These are phyloP conservation scores for Drosophila parabipectinata DNA, from an alignment of 1,140 invertebrate species.

Conservation along the genomic window DNA sequence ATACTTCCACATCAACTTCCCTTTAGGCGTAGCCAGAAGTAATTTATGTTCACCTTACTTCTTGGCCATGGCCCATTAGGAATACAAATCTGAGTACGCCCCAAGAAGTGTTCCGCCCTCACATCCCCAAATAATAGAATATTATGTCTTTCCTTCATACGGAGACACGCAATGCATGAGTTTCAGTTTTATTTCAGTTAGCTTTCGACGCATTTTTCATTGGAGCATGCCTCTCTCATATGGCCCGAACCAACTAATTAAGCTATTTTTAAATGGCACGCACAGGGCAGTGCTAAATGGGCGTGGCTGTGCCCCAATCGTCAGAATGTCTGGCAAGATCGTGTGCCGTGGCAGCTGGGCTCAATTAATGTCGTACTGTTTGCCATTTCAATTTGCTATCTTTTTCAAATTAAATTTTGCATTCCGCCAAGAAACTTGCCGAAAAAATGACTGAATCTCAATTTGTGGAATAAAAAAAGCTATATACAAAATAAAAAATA, in stretches of 20 bases:
- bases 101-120: conserved; percentile 12
- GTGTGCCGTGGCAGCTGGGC: conserved; percentile 61
- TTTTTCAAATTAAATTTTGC: neutral
- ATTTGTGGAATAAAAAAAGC: neutral
- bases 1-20: neutral
- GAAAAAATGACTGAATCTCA: conserved; percentile 11
- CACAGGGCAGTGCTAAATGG: conserved; percentile 28
- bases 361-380: conserved; percentile 72
- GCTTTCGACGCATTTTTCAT: conserved; percentile 60
- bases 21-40: conserved; percentile 12
- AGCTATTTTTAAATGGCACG: conserved; percentile 66
- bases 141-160: conserved; percentile 26
- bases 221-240: conserved; percentile 30
- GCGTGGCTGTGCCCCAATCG: conserved; percentile 43
- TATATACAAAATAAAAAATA: conserved; percentile 4
- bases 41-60: conserved; percentile 31
- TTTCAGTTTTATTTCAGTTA: conserved; percentile 43
- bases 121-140: conserved; percentile 32
- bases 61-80: conserved; percentile 37
- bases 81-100: conserved; percentile 41
- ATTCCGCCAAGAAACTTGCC: neutral
- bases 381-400: conserved; percentile 47
- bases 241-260: conserved; percentile 66
- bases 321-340: conserved; percentile 71
- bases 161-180: conserved; percentile 42